A percentile compares a stretch with the other conserved stretches of the same genome.
These are phyloP conservation scores for Hyposoter didymator DNA, from an alignment of 2,888 invertebrate species.

Conservation along the genomic window DNA sequence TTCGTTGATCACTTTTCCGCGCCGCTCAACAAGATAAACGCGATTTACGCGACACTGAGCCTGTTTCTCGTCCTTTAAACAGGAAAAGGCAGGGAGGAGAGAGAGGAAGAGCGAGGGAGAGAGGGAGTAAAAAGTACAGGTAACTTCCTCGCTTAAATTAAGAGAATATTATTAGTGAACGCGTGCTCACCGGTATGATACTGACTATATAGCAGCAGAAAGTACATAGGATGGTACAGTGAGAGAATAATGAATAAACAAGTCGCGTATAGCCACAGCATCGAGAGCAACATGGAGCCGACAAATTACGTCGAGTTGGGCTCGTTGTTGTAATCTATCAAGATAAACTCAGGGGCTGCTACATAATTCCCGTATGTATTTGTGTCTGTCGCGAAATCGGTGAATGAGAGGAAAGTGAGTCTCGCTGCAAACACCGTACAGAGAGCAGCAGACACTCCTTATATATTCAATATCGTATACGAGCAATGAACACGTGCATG, in stretches of 20 bases:
- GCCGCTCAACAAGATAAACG: slow-evolving; percentile 76
- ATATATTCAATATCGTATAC: slow-evolving; percentile 48
- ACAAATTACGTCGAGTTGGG: slow-evolving; percentile 75
- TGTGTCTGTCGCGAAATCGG: slow-evolving; percentile 32
- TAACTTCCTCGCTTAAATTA: slow-evolving; percentile 53
- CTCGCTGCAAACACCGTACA: background rate
- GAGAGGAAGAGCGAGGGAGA: background rate
- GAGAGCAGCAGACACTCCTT: slow-evolving; percentile 65
- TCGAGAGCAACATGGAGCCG: slow-evolving; percentile 69
- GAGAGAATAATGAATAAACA: slow-evolving; percentile 62
- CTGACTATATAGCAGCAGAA: slow-evolving; percentile 35
- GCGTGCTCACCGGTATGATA: slow-evolving; percentile 48
- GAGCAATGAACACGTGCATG: background rate
- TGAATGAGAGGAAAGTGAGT: slow-evolving; percentile 45
- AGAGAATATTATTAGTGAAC: slow-evolving; percentile 39
- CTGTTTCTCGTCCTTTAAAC: slow-evolving; percentile 19
- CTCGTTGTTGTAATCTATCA: slow-evolving; percentile 75
- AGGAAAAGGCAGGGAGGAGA: background rate
- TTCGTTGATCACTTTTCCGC: slow-evolving; percentile 74
- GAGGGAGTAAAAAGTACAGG: slow-evolving; percentile 10
- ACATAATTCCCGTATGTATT: slow-evolving; percentile 45
- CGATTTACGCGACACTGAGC: slow-evolving; percentile 75
- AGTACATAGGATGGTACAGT: slow-evolving; percentile 50
- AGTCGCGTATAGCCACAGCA: slow-evolving; percentile 29
- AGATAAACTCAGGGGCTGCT: slow-evolving; percentile 76